These are phyloP conservation scores for Meandrina meandrites DNA, from an alignment of 92 coral and sea anemone genomes.

Conservation along the genomic window DNA sequence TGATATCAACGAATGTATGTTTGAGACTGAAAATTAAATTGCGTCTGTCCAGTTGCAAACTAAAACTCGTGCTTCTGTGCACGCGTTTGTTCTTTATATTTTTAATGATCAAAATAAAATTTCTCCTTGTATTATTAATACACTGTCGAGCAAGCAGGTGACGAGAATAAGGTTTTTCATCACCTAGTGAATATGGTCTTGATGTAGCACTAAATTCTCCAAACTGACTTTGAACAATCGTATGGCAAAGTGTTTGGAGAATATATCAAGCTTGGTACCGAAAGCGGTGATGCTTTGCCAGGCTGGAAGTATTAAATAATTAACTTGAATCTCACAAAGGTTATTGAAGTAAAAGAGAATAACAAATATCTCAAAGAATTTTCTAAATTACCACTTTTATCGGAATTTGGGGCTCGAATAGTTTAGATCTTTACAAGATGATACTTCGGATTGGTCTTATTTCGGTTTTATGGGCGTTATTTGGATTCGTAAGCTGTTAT, in stretches of 20 bases:
- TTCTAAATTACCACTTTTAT: not conserved
- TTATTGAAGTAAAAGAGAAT: not conserved
- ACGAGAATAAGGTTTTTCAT: not conserved
- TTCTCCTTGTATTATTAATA: not conserved
- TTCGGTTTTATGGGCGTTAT: not conserved
- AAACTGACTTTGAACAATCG: not conserved
- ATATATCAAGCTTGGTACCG: not conserved
- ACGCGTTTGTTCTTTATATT: not conserved
- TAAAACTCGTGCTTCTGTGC: not conserved
- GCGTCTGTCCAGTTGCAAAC: not conserved
- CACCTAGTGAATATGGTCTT: not conserved
- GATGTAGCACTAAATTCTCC: not conserved
- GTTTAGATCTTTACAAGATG: not conserved
- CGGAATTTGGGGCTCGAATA: not conserved
- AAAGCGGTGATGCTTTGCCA: not conserved
- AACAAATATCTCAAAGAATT: not conserved
- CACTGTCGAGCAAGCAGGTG: not conserved
- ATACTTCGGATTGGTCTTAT: not conserved
- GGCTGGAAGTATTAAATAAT: not conserved
- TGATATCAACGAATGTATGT: not conserved
- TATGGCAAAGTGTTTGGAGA: not conserved
- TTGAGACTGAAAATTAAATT: not conserved
- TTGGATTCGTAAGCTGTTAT: slow-evolving; percentile 26
- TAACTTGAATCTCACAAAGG: slow-evolving; percentile 2
- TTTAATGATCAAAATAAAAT: not conserved